Evolutionary conservation across 1,140 invertebrate species (phyloP), one percentile per base, ranked within the genome.

Genomic region (Lordiphosa collinella): DNA sequence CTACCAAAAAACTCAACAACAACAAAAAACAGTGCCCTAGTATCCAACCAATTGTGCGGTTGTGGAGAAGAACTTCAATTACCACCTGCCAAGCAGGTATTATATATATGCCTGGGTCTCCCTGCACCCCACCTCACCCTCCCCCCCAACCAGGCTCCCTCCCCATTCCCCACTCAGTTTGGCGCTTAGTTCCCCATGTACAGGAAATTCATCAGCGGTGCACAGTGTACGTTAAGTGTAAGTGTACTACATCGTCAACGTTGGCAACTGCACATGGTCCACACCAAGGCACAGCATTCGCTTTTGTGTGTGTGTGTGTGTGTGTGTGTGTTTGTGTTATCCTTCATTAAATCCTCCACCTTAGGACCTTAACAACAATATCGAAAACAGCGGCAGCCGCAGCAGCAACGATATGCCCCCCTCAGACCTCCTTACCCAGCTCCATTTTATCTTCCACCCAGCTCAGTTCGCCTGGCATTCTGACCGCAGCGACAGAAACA

Each of bases 301-400:
- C 18, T 22, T 22, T 22, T 13, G 40, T 29, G 8, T 57, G 9
- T 47, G 10, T 54, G 31, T 25, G 32, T 56, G 41, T 51, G 29
- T 56, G 37, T 49, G 47, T 49, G 54, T 36, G 44, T 64, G 35
- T 54, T 31, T 75, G 60, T 66, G 71, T 67, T 80, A 59, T 78
- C 71, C 66, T 80, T 82, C 76, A 80, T 80, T 80, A 80, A 80
- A 80, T 80, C 75, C 75, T 82, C 75, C 75, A 80, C 76, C 76
- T 75, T 82, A 56, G 66, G 59, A 63, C 66, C 70, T 67, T 63
- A 82, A 76, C 71, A 82, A 67, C 78, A 82, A 67, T 80, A 80
- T 80, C 76, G 76, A 82, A 75, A 80, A 76, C 71, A 80, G 66
- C 70, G 62, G 49, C 64, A 66, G 25, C 32, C 52, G 31, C 59